These are phyloP conservation scores for Laodelphax striatellus DNA, from an alignment of 1,140 invertebrate genomes.

Conservation along the genomic window DNA sequence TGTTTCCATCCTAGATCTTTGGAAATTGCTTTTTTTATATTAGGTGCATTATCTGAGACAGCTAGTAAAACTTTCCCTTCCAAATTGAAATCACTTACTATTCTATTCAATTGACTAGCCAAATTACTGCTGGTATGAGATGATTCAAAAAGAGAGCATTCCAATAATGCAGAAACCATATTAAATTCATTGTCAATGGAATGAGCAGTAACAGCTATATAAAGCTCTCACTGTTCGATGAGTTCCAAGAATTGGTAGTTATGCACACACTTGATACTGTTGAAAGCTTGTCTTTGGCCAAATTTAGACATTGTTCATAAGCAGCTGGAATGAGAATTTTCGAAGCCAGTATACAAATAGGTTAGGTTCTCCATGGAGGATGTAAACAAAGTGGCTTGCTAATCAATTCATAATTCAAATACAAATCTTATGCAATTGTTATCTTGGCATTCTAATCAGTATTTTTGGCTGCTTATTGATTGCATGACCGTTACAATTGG, in stretches of 20 bases:
- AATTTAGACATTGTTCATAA: conserved; percentile 14
- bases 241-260: conserved; percentile 23
- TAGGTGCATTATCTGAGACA: conserved; percentile 22
- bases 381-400: no score
- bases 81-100: conserved; percentile 21
- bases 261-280: conserved; percentile 9
- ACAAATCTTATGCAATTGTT: no score
- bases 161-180: conserved; percentile 10
- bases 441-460: no score
- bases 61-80: conserved; percentile 22
- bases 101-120: conserved; percentile 12
- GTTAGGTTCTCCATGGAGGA: no score
- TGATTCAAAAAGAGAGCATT: conserved; percentile 6
- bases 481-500: no score
- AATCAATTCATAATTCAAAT: no score
- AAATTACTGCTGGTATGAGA: conserved; percentile 1
- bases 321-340: conserved; percentile 15
- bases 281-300: neutral
- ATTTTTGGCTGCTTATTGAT: no score
- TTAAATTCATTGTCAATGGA: conserved; percentile 18
- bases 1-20: conserved; percentile 13
- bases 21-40: conserved; percentile 13
- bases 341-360: no score
- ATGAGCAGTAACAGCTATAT: conserved; percentile 20
- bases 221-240: conserved; percentile 15